These are phyloP conservation scores for Myathropa florea DNA, from an alignment of 2,888 invertebrate genomes.

Conservation along the genomic window DNA sequence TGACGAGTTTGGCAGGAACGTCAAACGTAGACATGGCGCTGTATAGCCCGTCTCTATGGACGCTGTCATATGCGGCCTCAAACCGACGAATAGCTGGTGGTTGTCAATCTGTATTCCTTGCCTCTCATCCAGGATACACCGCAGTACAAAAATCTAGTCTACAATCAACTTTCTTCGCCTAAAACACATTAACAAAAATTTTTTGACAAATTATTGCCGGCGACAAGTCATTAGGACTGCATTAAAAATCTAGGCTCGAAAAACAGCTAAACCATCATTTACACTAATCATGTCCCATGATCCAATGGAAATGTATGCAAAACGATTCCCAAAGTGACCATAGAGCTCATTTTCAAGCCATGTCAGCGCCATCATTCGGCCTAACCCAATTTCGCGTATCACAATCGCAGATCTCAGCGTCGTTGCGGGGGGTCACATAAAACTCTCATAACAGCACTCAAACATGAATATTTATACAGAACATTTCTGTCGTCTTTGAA, in stretches of 20 bases:
- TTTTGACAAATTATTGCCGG: no score
- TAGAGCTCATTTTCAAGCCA: neutral
- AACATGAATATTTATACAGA: slow-evolving; percentile 16
- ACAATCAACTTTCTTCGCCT: no score
- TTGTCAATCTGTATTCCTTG: no score
- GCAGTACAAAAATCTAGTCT: no score
- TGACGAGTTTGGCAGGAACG: no score
- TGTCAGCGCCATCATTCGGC: neutral
- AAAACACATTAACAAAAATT: no score
- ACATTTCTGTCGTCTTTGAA: slow-evolving; percentile 9
- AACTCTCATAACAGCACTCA: neutral
- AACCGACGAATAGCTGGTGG: no score
- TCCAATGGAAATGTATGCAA: neutral
- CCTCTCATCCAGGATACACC: no score
- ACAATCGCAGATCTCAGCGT: neutral
- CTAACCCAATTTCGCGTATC: neutral
- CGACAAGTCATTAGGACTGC: neutral
- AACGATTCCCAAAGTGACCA: neutral
- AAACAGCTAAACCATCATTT: neutral
- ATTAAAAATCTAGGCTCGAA: neutral
- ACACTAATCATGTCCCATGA: neutral
- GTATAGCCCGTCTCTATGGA: no score
- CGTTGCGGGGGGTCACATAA: neutral
- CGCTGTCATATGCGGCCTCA: no score
- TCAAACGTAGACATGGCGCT: no score